Conservation (phyloP, 1,140 invertebrate genomes). For the Papilio aristodemus region DNA sequence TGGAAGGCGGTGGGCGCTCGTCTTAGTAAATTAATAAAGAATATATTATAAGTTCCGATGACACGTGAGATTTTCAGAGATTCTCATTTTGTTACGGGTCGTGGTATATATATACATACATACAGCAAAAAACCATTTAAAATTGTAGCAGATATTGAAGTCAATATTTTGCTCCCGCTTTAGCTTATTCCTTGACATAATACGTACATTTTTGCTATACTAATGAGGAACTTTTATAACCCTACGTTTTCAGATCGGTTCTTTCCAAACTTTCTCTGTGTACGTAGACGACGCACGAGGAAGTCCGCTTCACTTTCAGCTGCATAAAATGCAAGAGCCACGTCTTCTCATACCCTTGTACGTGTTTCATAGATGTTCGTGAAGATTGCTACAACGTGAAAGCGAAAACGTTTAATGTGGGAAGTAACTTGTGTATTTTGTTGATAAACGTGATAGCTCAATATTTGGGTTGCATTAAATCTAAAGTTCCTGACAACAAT, state of each 20-base stretch:
- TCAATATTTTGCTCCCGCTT: not conserved
- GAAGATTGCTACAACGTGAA: not conserved
- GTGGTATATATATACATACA: too few species aligned
- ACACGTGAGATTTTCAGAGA: slow-evolving; percentile 19
- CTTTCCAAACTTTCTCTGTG: slow-evolving; percentile 18
- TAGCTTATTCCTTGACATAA: slow-evolving; percentile 1
- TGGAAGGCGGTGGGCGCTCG: too few species aligned
- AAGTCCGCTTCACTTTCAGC: not conserved
- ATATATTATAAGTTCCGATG: slow-evolving; percentile 25
- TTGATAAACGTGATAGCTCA: not conserved
- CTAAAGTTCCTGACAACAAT: not conserved
- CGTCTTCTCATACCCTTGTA: slow-evolving; percentile 4
- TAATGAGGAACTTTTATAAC: slow-evolving; percentile 14
- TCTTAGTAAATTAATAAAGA: not conserved
- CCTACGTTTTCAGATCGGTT: slow-evolving; percentile 20
- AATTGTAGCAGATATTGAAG: not conserved
- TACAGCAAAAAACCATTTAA: too few species aligned
- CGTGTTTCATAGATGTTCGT: not conserved
- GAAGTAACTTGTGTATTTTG: not conserved
- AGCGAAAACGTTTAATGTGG: slow-evolving; percentile 1
- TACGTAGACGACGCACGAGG: slow-evolving; percentile 27
- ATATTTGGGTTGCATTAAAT: not conserved
- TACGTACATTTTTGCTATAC: not conserved
- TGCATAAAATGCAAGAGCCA: not conserved
- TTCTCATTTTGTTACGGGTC: too few species aligned